Conservation (phyloP, 2,797 vertebrate genomes). For the Scleropages formosus region DNA sequence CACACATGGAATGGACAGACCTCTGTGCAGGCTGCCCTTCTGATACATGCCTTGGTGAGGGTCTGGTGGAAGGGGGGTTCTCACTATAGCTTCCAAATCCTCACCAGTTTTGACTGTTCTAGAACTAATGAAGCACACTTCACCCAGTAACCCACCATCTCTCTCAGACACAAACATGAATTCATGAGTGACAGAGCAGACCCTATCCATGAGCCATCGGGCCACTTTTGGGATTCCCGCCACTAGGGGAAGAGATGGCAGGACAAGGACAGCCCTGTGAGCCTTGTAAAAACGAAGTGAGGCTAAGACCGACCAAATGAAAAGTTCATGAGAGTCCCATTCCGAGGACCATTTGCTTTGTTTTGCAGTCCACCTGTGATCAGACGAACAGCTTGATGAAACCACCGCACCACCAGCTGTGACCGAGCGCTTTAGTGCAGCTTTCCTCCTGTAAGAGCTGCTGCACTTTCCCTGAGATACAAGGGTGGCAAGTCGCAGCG, state of each 20-base stretch:
- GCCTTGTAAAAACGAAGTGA: conserved; percentile 6
- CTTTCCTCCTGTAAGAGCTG: background rate
- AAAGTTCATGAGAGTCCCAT: no score
- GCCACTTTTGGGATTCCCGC: conserved; percentile 23
- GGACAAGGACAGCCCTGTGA: background rate
- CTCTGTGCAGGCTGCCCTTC: no score
- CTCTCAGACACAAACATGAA: background rate
- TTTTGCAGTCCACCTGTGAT: no score
- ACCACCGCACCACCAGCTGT: background rate
- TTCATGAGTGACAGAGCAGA: background rate
- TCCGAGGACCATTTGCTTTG: no score
- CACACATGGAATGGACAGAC: no score
- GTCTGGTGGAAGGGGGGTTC: no score
- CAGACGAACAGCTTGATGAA: background rate
- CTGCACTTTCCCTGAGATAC: background rate
- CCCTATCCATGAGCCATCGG: background rate
- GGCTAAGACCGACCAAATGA: conserved; percentile 4
- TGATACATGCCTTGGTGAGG: no score
- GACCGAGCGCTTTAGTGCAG: no score
- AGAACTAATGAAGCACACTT: background rate
- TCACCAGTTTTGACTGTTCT: no score
- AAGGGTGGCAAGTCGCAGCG: conserved; percentile 40
- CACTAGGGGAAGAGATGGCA: conserved; percentile 39
- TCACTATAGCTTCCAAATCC: no score
- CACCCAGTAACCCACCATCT: background rate